Evolutionary conservation across 2,797 vertebrate genomes (phyloP), one percentile per base, ranked within the genome.

Genomic region (Clarias laeviceps): DNA sequence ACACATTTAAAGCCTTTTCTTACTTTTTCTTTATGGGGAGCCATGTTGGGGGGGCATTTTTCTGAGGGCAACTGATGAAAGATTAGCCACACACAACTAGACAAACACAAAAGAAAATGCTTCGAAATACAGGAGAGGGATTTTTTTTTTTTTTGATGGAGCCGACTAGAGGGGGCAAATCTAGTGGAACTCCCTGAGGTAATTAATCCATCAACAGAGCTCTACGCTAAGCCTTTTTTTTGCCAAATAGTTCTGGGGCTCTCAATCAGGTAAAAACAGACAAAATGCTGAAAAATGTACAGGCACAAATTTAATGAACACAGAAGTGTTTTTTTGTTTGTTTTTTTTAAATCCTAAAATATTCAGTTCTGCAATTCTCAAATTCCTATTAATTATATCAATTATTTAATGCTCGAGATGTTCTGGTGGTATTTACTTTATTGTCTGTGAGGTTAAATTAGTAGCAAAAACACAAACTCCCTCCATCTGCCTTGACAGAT

Each of bases 161-260:
- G 50, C 45, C 14, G 0, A 65, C 61, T 50, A 65, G 15, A n/a
- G 45, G 37, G 15, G 20, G 15, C 8, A 50, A 69, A 50, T 68
- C 62, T 50, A 27, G 8, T 24, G 37, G 40, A 80, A 68, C 78
- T 80, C 78, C 61, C 78, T 80, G 61, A 15, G 7, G 78, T 50
- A 45, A 65, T 66, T 66, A 68, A 68, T 82, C 65, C 45, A 34
- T 82, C 64, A 69, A 37, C 20, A 37, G n/a, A 62, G 62, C n/a
- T 62, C 4, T 5, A 80, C 9, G 0, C 57, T 57, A 82, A 57
- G 27, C 32, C 1, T n/a, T 80, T 45, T 45, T 2, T 45, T 45
- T 27, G 22, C 37, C 61, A 50, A 50, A 64, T 20, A 8, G n/a
- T 20, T 24, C 50, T 40, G 6, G 5, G 15, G 20, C 34, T 69